Evolutionary conservation across 2,113 vertebrate genomes (phyloP).

Genomic region (Symphodus melops): DNA sequence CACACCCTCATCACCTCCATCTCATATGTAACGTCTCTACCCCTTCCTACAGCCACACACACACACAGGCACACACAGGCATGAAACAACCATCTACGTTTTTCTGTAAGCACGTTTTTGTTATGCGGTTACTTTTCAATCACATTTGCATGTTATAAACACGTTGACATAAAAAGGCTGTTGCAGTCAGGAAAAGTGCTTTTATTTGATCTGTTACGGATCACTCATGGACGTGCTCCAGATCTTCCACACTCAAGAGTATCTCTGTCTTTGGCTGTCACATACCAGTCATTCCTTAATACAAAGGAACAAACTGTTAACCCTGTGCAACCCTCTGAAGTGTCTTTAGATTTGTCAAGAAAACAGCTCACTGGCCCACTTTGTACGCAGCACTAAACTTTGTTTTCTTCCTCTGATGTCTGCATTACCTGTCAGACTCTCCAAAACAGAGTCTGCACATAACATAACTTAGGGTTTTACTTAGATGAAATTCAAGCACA

Average conservation of each 20-base stretch:
- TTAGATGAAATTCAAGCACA: not conserved
- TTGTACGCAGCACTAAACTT: not conserved
- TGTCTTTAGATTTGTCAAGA: slow-evolving; percentile 25
- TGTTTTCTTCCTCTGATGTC: not conserved
- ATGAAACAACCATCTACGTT: slow-evolving; percentile 25
- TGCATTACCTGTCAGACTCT: not conserved
- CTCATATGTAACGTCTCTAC: slow-evolving; percentile 22
- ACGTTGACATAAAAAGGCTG: slow-evolving; percentile 1
- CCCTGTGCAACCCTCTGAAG: slow-evolving; percentile 58
- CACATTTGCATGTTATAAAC: slow-evolving; percentile 41
- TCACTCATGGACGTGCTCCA: slow-evolving; percentile 37
- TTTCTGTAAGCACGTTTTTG: slow-evolving; percentile 28
- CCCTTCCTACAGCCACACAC: slow-evolving; percentile 20
- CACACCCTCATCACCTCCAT: slow-evolving; percentile 47
- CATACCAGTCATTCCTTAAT: slow-evolving; percentile 75
- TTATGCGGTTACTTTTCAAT: slow-evolving; percentile 33
- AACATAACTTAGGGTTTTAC: not conserved
- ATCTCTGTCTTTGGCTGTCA: slow-evolving; percentile 61
- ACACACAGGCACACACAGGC: slow-evolving; percentile 9
- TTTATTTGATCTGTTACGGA: slow-evolving; percentile 40
- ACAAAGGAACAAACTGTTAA: slow-evolving; percentile 69
- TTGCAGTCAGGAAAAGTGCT: slow-evolving; percentile 28
- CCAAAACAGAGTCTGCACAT: not conserved
- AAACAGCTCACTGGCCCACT: slow-evolving; percentile 2
- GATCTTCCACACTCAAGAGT: slow-evolving; percentile 39